phyloP scores from a whole-genome alignment of 2,797 vertebrate genomes.

The Jordanella pulchra region DNA sequence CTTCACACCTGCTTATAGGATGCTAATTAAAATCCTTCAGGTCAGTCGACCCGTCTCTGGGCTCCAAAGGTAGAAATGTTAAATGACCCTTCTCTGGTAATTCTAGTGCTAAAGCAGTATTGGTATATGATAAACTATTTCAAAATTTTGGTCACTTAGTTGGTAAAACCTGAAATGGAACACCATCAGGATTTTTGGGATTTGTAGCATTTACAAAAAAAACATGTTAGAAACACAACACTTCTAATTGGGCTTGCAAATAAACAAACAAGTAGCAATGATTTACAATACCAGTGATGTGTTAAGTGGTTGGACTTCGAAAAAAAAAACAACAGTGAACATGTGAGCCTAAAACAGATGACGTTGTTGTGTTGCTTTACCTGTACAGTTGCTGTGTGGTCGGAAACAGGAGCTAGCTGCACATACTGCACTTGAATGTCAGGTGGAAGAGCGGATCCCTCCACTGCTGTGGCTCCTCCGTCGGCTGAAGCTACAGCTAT shows the following conservation, averaged over 20 bases:
- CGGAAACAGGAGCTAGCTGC: constrained; percentile 91
- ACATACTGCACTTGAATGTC: constrained; percentile 99
- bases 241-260: constrained; percentile 47
- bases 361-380: constrained; percentile 65
- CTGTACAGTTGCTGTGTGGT: constrained; percentile 86
- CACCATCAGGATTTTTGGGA: no score
- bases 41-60: no score
- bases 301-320: constrained; percentile 40
- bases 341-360: constrained; percentile 10
- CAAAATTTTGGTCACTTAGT: no score
- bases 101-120: no score
- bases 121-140: no score
- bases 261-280: constrained; percentile 56
- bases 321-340: constrained; percentile 36
- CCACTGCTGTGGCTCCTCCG: constrained; percentile 83
- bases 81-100: no score
- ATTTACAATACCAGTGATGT: constrained; percentile 38
- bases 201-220: background rate
- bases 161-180: no score
- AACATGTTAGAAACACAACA: constrained; percentile 17
- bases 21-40: no score
- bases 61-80: no score
- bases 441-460: constrained; percentile 89
- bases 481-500: constrained; percentile 96
- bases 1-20: no score